Evolutionary conservation across 2,113 vertebrate genomes (phyloP), one percentile per base, ranked within the genome.

Genomic region (Ramphastos sulfuratus): DNA sequence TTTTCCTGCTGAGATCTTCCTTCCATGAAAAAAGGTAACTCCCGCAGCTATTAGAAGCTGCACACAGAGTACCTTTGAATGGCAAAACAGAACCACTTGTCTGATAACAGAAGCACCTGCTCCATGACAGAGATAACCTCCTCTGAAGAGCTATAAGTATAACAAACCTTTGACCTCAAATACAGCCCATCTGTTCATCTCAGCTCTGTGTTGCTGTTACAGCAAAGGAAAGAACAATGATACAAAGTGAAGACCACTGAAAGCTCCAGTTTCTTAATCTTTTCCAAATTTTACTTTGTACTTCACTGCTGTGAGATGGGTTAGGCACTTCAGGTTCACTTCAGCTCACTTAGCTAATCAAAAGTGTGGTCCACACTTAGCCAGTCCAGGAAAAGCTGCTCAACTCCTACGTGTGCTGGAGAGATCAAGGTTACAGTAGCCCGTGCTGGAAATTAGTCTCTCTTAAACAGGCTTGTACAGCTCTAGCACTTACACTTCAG

Each of bases 41-140:
- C 31, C 0, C 73, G 77, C 39, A 76, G 50, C 23, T 55, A 55
- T 46, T 72, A 69, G 50, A 61, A 65, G 48, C 27, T 33, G 24
- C 24, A 23, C 7, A 44, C 0, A 0, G 50, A 82, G 6, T 25
- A 48, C 0, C 1, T 59, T 5, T 59, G 56, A 85, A 85, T 0
- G 12, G 33, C 3, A 4, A 74, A 85, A 87, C 28, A 82, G 42
- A 90, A 21, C 10, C 8, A 60, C 56, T 90, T 56, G 44, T 54
- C 59, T 10, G 37, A 1, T 33, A 89, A 52, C 54, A 78, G 30
- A 6, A 48, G 8, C 37, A 87, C 31, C 35, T 66, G 39, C 46
- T 77, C 2, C 5, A 54, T 0, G 0, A 59, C 3, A 63, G 25
- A 58, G n/a, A 37, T 23, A 67, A 70, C 11, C 4, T 28, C 69